Base-by-base conservation (phyloP, 2,113 vertebrate species). In the Martes martes region DNA sequence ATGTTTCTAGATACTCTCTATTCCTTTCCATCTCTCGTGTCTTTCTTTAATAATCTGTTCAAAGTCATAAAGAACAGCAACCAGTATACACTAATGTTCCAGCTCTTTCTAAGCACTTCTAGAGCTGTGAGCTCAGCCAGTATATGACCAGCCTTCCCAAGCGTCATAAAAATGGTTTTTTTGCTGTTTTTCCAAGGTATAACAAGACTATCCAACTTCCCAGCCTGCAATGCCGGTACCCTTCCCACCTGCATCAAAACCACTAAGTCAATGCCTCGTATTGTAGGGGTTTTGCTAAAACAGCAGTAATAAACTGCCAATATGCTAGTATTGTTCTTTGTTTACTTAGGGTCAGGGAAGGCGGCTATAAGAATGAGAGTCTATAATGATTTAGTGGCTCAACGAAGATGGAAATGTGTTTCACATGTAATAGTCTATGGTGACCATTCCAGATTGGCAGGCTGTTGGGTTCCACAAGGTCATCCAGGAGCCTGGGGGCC, bases 351-450 rank as follows among this genome's bases (percentile, higher is more conserved):
- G n/a, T 42, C 36, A 36, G 21, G 19, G 15, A 80, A 81, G 11
- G 18, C 24, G 74, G 45, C 61, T 73, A 3, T 33, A 7, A 47
- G 10, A 82, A 83, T 45, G 59, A 57, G 7, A 36, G 1, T n/a
- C 67, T 18, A 1, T 16, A 76, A n/a, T 11, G 15, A 79, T 39
- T 28, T 4, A 26, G 50, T 39, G 67, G 79, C 74, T 80, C 11
- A 4, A 11, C 36, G 67, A 36, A 92, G 82, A 63, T 0, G 28
- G 33, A 26, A 23, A 21, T 15, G 19, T 11, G 26, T 50, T 26
- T 69, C 31, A 2, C 1, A 0, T 7, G 4, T 33, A 45, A 47
- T 2, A 33, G 26, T 23, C 57, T 14, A 5, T 1, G 6, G 42
- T 7, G 91, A 55, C 67, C 36, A 10, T n/a, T 95, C 63, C 86